Percentiles rank a stretch among this genome's conserved stretches.
These are phyloP conservation scores for Caenorhabditis sp. DNA, from an alignment of 2,888 invertebrate species.

Conservation along the genomic window DNA sequence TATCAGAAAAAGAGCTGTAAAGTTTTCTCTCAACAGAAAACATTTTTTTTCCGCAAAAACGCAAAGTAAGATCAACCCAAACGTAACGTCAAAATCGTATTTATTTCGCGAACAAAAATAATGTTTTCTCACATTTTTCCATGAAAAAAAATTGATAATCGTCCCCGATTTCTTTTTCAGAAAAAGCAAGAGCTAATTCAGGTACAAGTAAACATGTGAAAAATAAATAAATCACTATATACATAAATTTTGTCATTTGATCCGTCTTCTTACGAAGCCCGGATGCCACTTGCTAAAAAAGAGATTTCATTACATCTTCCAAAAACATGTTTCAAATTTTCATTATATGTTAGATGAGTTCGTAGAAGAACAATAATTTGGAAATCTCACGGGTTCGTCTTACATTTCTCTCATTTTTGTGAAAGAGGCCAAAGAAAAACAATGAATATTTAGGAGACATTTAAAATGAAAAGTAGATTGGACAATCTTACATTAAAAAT, in stretches of 20 bases:
- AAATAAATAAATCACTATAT: constrained; percentile 1
- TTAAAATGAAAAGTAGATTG: too few species aligned
- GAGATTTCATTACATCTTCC: not conserved
- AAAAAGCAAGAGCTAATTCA: not conserved
- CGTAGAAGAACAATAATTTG: not conserved
- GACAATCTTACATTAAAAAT: not conserved
- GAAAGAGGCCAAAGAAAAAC: not conserved
- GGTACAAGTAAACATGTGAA: not conserved
- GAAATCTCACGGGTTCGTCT: not conserved
- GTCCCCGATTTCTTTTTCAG: not conserved
- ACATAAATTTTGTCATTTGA: not conserved
- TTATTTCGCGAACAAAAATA: too few species aligned
- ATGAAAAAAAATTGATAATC: not conserved
- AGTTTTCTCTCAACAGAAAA: too few species aligned
- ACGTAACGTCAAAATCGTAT: too few species aligned
- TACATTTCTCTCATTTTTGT: not conserved
- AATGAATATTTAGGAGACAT: not conserved
- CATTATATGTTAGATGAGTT: too few species aligned
- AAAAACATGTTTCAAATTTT: not conserved
- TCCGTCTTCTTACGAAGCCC: not conserved
- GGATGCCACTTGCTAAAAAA: not conserved
- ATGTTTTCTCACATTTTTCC: not conserved
- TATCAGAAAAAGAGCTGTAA: too few species aligned
- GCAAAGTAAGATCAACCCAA: too few species aligned
- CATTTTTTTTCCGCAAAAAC: too few species aligned